A percentile compares a stretch with the other conserved stretches of the same genome.
These are phyloP conservation scores for Ochropleura leucogaster DNA, from an alignment of 2,888 invertebrate species.

Conservation along the genomic window DNA sequence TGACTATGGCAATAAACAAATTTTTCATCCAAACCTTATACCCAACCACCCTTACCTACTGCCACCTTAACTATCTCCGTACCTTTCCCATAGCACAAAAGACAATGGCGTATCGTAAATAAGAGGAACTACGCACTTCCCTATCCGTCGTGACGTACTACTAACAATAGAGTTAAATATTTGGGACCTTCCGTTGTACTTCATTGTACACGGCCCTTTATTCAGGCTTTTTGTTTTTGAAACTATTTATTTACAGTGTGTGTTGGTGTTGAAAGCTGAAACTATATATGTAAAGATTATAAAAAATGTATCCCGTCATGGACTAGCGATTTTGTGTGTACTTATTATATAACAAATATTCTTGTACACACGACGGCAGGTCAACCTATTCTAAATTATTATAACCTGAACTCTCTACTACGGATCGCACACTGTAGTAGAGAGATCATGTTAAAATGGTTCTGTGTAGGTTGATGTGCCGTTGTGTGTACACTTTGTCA, in stretches of 20 bases:
- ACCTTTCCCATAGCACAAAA: conserved; percentile 42
- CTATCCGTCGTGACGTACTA: conserved; percentile 67
- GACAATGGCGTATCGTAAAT: conserved; percentile 67
- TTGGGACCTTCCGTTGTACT: conserved; percentile 66
- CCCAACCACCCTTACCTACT: conserved; percentile 7
- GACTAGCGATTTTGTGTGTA: too few species aligned
- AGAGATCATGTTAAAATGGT: too few species aligned
- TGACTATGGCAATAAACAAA: conserved; percentile 1
- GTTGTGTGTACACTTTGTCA: too few species aligned
- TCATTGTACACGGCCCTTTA: conserved; percentile 60
- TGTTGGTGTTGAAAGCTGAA: not conserved
- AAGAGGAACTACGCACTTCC: conserved; percentile 76
- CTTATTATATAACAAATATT: too few species aligned
- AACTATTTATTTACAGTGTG: conserved; percentile 26
- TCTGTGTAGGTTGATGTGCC: too few species aligned
- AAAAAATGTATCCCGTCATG: too few species aligned
- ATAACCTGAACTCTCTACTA: too few species aligned
- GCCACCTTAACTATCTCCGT: conserved; percentile 45
- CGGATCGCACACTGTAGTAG: too few species aligned
- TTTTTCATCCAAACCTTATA: conserved; percentile 17
- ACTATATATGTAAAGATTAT: not conserved
- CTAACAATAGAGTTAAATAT: conserved; percentile 65
- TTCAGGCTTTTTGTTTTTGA: conserved; percentile 31
- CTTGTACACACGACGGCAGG: too few species aligned
- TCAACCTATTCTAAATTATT: too few species aligned